Conservation (phyloP, 2,113 vertebrate species). For the Nesoenas mayeri region DNA sequence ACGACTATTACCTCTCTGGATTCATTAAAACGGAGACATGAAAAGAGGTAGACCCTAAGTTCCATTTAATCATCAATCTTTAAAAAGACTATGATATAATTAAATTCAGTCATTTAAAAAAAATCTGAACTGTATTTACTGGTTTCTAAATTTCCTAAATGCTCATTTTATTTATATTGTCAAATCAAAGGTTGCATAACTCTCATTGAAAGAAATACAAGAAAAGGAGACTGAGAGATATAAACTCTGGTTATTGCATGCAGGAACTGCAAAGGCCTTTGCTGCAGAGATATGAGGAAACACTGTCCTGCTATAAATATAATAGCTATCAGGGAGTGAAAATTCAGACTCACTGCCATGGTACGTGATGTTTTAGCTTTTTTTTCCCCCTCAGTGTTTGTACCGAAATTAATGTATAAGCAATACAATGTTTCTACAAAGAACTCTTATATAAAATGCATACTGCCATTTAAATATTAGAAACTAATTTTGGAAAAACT, state of each 20-base stretch:
- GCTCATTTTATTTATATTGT: background rate
- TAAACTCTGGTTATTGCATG: background rate
- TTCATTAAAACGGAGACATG: background rate
- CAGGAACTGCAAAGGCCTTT: background rate
- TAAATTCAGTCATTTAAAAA: background rate
- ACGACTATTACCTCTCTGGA: background rate
- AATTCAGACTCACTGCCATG: background rate
- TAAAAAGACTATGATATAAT: background rate
- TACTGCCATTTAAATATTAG: background rate
- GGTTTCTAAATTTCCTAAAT: background rate
- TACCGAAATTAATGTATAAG: background rate
- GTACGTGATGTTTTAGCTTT: background rate
- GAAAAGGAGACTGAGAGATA: background rate
- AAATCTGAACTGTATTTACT: background rate
- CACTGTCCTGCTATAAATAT: background rate
- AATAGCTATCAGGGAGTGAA: background rate
- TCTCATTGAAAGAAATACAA: background rate
- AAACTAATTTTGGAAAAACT: background rate
- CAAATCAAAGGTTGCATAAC: background rate
- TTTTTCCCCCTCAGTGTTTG: background rate
- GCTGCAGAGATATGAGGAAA: background rate
- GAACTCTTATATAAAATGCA: background rate
- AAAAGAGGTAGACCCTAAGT: background rate
- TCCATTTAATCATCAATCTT: background rate
- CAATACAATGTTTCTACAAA: background rate